These are phyloP conservation scores for Rhodophaea formosa DNA, from an alignment of 2,888 invertebrate species.

Conservation along the genomic window DNA sequence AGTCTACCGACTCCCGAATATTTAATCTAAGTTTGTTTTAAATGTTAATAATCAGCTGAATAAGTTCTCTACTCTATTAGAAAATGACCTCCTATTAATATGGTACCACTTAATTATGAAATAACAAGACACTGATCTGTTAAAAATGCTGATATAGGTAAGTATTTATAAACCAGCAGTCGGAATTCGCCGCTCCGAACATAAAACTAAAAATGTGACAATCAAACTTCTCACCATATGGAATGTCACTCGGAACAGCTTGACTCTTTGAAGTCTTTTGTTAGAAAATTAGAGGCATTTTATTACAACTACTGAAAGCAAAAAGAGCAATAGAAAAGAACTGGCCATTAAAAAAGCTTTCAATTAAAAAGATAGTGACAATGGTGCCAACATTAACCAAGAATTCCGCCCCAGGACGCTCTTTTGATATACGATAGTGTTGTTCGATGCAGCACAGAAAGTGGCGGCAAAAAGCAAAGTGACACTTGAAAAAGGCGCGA, in stretches of 20 bases:
- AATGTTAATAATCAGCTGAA: no score
- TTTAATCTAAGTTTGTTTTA: background rate
- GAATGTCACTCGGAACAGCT: conserved; percentile 57
- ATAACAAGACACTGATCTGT: background rate
- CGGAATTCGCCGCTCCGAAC: conserved; percentile 42
- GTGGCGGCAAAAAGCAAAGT: conserved; percentile 75
- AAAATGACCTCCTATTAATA: no score
- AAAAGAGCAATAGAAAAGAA: conserved; percentile 52
- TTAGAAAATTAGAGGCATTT: conserved; percentile 60
- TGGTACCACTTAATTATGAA: no score
- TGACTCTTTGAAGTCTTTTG: conserved; percentile 75
- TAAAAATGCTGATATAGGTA: background rate
- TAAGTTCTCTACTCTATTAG: no score
- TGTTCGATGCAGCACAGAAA: conserved; percentile 58
- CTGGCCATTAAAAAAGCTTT: conserved; percentile 68
- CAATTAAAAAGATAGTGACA: conserved; percentile 76
- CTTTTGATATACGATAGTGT: conserved; percentile 79
- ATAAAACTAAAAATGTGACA: conserved; percentile 69
- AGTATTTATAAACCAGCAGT: background rate
- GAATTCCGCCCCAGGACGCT: conserved; percentile 47
- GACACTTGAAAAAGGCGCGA: conserved; percentile 80
- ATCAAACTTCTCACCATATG: conserved; percentile 63
- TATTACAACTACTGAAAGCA: conserved; percentile 67
- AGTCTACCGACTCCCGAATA: background rate
- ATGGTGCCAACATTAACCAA: conserved; percentile 67